Conservation (phyloP, 1,140 invertebrate genomes). For the Drosophila navojoa region DNA sequence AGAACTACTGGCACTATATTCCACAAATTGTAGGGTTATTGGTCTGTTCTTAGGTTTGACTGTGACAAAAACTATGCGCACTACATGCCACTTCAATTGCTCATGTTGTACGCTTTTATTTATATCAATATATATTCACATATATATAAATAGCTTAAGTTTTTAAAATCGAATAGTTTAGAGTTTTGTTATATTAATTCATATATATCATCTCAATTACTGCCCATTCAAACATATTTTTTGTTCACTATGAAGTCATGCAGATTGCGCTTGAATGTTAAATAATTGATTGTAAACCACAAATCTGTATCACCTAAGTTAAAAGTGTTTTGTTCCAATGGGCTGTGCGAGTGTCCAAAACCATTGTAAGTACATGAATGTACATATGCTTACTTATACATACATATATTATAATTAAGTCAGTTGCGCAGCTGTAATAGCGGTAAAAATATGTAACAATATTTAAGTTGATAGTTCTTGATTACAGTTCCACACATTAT, state of each 20-base stretch:
- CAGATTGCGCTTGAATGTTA: constrained; percentile 2
- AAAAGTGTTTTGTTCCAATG: constrained; percentile 58
- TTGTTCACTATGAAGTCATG: background rate
- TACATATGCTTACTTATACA: constrained; percentile 35
- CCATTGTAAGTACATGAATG: constrained; percentile 26
- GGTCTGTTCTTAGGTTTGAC: constrained; percentile 8
- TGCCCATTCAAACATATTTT: constrained; percentile 13
- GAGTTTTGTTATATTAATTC: constrained; percentile 9
- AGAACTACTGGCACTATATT: constrained; percentile 4
- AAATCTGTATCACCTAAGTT: constrained; percentile 24
- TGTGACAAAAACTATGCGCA: constrained; percentile 15
- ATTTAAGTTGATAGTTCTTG: background rate
- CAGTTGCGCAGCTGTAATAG: constrained; percentile 5
- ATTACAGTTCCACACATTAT: background rate
- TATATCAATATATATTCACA: constrained; percentile 7
- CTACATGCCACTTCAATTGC: constrained; percentile 60
- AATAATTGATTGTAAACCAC: constrained; percentile 26
- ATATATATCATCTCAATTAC: background rate
- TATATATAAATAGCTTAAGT: constrained; percentile 29
- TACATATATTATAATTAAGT: constrained; percentile 13
- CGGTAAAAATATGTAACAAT: background rate
- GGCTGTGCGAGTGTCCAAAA: constrained; percentile 74
- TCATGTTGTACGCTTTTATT: constrained; percentile 42
- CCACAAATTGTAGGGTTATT: constrained; percentile 12
- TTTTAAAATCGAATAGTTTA: constrained; percentile 42